Percentiles rank a stretch among this genome's conserved stretches.
Conservation (phyloP, 35 echinoderm and acorn worm species). For the Ophiothrix spiculata region DNA sequence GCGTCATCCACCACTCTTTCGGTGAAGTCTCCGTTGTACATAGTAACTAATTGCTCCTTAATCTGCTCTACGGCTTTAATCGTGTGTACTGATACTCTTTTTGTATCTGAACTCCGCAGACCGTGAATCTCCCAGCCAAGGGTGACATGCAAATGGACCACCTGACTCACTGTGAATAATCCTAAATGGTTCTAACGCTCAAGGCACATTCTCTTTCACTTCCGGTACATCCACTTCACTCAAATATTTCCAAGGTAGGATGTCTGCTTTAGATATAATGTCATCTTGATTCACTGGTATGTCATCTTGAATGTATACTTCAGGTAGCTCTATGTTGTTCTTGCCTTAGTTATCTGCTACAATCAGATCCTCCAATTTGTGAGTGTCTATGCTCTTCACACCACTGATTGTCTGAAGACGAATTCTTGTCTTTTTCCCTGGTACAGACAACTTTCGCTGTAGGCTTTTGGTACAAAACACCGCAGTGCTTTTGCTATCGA, state of each 20-base stretch:
- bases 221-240: background rate
- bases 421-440: background rate
- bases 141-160: background rate
- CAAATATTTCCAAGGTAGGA: too few relatives aligned
- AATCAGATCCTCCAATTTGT: background rate
- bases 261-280: background rate
- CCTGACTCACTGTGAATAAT: background rate
- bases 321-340: background rate
- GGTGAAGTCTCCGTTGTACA: background rate
- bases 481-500: background rate
- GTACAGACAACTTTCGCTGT: background rate
- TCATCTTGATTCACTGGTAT: background rate
- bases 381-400: background rate
- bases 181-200: background rate
- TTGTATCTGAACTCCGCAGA: background rate
- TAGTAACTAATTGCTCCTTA: background rate
- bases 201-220: background rate
- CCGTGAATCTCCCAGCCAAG: background rate
- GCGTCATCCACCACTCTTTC: background rate
- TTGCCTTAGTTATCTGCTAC: background rate
- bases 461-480: background rate
- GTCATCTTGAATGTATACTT: background rate
- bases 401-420: background rate
- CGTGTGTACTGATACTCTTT: background rate
- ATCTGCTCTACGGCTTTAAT: background rate